phyloP scores from a whole-genome alignment of 2,888 invertebrate genomes.

The Nephrotoma guestfalica region DNA sequence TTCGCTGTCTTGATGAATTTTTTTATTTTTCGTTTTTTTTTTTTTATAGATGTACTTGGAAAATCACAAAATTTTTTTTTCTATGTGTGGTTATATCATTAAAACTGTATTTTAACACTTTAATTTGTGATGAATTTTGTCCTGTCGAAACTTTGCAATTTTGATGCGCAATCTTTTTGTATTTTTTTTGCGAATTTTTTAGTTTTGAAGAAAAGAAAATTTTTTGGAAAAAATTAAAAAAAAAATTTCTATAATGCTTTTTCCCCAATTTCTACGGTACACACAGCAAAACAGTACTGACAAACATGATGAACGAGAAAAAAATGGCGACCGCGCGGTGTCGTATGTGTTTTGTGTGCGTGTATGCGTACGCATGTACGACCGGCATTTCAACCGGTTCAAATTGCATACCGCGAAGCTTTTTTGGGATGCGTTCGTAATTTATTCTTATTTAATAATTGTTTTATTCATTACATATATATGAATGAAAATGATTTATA shows the following conservation, averaged over 20 bases:
- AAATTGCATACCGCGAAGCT: neutral
- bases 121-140: neutral
- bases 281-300: constrained; percentile 1
- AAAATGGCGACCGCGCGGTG: constrained; percentile 1
- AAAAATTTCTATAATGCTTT: neutral
- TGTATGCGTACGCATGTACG: neutral
- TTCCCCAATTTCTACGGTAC: constrained; percentile 1
- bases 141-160: neutral
- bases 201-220: neutral
- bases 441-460: neutral
- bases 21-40: neutral
- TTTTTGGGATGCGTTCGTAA: neutral
- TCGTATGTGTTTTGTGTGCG: neutral
- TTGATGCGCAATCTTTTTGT: neutral
- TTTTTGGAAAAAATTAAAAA: neutral
- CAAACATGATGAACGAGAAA: neutral
- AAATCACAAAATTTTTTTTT: neutral
- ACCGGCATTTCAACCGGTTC: neutral
- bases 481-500: neutral
- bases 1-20: neutral
- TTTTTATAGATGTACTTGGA: neutral
- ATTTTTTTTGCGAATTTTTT: neutral
- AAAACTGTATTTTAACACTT: neutral
- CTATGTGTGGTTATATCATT: neutral
- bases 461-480: neutral